Conservation (phyloP, 2,797 vertebrate species). For the Anisognathus igniventris region DNA sequence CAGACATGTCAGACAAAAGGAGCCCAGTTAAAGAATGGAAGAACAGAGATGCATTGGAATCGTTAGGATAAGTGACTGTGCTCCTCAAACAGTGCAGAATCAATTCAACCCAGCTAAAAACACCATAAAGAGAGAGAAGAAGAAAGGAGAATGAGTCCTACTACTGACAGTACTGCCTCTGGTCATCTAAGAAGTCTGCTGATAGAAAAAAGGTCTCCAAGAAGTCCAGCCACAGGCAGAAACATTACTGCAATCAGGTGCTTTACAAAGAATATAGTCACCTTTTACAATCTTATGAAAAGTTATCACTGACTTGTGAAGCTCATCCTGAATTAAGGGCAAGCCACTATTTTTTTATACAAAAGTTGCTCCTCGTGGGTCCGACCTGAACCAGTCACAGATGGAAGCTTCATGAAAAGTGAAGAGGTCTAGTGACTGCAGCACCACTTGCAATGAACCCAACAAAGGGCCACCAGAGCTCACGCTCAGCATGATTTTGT, state of each 20-base stretch:
- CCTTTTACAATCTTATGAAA: neutral
- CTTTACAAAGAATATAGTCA: neutral
- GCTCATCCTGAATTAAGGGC: neutral
- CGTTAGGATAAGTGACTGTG: neutral
- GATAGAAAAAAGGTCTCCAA: neutral
- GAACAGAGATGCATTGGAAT: constrained; percentile 3
- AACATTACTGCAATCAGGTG: neutral
- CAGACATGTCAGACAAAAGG: constrained; percentile 40
- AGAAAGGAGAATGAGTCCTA: neutral
- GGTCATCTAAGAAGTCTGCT: neutral
- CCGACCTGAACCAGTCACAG: neutral
- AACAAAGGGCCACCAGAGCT: neutral
- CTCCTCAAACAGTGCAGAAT: neutral
- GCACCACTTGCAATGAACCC: neutral
- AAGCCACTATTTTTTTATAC: neutral
- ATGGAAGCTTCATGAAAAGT: neutral
- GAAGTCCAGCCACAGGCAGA: neutral
- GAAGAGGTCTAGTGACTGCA: constrained; percentile 8
- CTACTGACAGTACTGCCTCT: neutral
- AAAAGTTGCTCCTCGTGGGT: neutral
- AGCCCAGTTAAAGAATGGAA: constrained; percentile 21
- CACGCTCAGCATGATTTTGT: neutral
- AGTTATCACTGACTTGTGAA: neutral
- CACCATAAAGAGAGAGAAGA: neutral
- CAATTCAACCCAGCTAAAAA: neutral